These are phyloP conservation scores for Chrysochloris asiatica DNA, from an alignment of 2,113 vertebrate species.

Conservation along the genomic window DNA sequence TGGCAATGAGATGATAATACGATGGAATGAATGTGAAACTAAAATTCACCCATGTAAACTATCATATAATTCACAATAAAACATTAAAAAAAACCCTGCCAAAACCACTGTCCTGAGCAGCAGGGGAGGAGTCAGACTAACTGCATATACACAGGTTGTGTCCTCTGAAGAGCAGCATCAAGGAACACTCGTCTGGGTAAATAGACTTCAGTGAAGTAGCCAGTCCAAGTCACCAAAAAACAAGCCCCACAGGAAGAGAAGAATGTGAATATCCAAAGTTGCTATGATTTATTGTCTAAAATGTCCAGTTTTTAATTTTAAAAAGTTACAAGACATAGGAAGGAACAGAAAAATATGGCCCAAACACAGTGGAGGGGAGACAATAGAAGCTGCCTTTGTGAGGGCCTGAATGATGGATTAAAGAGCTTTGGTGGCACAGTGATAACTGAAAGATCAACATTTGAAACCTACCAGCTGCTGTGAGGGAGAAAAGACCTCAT, in stretches of 20 bases:
- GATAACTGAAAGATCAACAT: neutral
- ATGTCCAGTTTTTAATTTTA: neutral
- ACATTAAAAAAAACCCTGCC: neutral
- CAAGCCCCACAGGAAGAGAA: neutral
- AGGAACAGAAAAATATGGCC: neutral
- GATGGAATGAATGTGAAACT: no score
- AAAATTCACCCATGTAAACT: no score
- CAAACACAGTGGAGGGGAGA: neutral
- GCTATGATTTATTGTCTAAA: neutral
- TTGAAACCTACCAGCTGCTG: neutral
- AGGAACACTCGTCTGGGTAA: neutral
- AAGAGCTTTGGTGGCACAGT: neutral
- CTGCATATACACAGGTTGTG: neutral
- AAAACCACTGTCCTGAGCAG: neutral
- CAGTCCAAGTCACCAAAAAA: neutral
- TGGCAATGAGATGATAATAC: no score
- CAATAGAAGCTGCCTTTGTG: neutral
- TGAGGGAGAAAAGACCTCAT: no score
- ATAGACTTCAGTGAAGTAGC: neutral
- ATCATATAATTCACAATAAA: no score
- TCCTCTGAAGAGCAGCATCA: no score
- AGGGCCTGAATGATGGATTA: neutral
- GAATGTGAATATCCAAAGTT: neutral
- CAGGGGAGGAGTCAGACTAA: neutral
- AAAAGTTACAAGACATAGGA: neutral